Conservation (phyloP, 2,797 vertebrate species). For the Erpetoichthys calabaricus region DNA sequence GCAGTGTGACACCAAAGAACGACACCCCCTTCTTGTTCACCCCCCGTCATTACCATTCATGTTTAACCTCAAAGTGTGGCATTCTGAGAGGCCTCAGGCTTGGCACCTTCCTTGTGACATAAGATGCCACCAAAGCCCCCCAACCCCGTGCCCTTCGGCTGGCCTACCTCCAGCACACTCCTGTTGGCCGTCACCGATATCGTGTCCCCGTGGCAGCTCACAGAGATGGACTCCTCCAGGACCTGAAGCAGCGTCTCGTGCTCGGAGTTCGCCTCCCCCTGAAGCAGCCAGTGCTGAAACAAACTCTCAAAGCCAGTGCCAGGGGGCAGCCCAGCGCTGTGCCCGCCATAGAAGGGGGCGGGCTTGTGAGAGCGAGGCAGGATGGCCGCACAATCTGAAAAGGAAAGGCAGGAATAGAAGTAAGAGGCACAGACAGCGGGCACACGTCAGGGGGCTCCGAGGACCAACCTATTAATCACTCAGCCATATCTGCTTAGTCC, state of each 20-base stretch:
- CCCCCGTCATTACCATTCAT: too few relatives aligned
- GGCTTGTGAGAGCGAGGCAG: conserved; percentile 1
- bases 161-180: conserved; percentile 33
- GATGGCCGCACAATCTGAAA: conserved; percentile 14
- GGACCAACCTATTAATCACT: too few relatives aligned
- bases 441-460: neutral
- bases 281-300: conserved; percentile 29
- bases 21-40: too few relatives aligned
- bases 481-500: too few relatives aligned
- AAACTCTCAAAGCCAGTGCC: conserved; percentile 19
- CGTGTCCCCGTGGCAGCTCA: conserved; percentile 40
- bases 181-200: conserved; percentile 36
- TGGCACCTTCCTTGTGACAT: too few relatives aligned
- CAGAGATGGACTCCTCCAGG: conserved; percentile 25
- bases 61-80: too few relatives aligned
- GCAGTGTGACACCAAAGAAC: too few relatives aligned
- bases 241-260: neutral
- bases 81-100: too few relatives aligned
- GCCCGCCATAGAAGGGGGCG: conserved; percentile 1
- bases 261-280: neutral
- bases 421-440: conserved; percentile 10
- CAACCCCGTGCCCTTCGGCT: too few relatives aligned
- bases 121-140: too few relatives aligned
- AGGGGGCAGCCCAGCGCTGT: conserved; percentile 7
- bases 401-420: neutral